Evolutionary conservation across 1,140 invertebrate genomes (phyloP), one percentile per base, ranked within the genome.

Genomic region (Tribolium madens): DNA sequence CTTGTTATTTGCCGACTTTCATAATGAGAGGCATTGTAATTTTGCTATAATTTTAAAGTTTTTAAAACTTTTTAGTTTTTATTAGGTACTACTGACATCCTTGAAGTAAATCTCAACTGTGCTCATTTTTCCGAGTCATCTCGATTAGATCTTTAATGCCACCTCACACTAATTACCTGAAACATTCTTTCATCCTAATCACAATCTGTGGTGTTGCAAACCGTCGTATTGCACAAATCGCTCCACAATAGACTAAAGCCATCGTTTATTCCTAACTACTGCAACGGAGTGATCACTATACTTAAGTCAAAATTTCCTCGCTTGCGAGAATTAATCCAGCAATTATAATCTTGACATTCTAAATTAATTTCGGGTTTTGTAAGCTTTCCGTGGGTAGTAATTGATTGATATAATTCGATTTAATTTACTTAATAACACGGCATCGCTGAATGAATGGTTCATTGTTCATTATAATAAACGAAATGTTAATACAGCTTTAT

Each of bases 401-500:
- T 64, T 64, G 57, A 64, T 64, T 64, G 31, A 64, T 64, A 33
- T 64, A 64, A 64, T 64, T 64, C 13, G 57, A 64, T 64, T 64
- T 64, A 64, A 64, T 64, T 64, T 64, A 64, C 57, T 64, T 64
- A 64, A 64, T 64, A 64, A 64, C 57, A 64, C 26, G 26, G 21
- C 26, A 17, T 64, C 26, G 18, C 26, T 13, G 31, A 3, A 64
- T 64, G 14, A 64, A 64, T 64, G 26, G 21, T 33, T 64, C 26
- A 64, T 64, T 64, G 57, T 64, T 64, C 57, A 64, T 64, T 64
- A 60, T 60, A n/a, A n/a, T n/a, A 21, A 21, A 12, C 53, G 53
- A 18, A 52, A 60, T 26, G 53, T 60, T 60, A 26, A 60, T 60
- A 26, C 18, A 13, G 53, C 53, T 60, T 60, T 60, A 60, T 60